Conservation (phyloP, 30 jellyfish, hydroid and myxozoan genomes). For the Turritopsis rubra region DNA sequence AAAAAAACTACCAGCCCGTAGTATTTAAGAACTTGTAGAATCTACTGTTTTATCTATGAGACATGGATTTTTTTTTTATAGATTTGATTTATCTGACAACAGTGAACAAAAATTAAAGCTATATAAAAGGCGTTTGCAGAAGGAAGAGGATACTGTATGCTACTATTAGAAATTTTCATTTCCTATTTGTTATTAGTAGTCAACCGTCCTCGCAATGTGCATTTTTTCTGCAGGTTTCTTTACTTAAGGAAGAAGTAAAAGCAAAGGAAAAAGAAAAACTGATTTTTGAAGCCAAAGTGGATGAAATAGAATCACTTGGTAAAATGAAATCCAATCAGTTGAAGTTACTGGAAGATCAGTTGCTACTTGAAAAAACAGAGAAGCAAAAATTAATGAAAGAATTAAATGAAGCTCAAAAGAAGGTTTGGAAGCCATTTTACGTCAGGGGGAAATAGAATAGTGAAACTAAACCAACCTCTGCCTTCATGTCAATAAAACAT, state of each 20-base stretch:
- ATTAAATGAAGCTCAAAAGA: conserved; percentile 28
- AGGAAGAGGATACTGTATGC: conserved; percentile 7
- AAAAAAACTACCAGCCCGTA: too few relatives aligned
- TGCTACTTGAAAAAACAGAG: conserved; percentile 39
- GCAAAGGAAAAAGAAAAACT: conserved; percentile 5
- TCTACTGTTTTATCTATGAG: too few relatives aligned
- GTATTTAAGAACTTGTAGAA: too few relatives aligned
- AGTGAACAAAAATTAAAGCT: neutral
- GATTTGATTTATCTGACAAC: neutral
- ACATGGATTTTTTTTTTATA: neutral
- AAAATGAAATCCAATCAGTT: conserved; percentile 28
- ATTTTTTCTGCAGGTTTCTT: neutral
- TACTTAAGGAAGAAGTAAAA: conserved; percentile 22
- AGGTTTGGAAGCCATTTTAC: too few relatives aligned
- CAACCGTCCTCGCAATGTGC: neutral
- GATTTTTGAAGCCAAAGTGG: conserved; percentile 21
- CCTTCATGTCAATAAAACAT: too few relatives aligned
- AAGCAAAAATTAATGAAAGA: conserved; percentile 40
- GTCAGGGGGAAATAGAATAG: too few relatives aligned
- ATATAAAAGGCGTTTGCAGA: neutral
- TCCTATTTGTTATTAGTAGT: neutral
- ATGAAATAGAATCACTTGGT: conserved; percentile 21
- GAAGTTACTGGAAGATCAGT: conserved; percentile 41
- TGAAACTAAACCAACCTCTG: too few relatives aligned
- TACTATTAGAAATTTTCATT: neutral